Conservation (phyloP, 1,140 invertebrate genomes). For the Aethina tumida region DNA sequence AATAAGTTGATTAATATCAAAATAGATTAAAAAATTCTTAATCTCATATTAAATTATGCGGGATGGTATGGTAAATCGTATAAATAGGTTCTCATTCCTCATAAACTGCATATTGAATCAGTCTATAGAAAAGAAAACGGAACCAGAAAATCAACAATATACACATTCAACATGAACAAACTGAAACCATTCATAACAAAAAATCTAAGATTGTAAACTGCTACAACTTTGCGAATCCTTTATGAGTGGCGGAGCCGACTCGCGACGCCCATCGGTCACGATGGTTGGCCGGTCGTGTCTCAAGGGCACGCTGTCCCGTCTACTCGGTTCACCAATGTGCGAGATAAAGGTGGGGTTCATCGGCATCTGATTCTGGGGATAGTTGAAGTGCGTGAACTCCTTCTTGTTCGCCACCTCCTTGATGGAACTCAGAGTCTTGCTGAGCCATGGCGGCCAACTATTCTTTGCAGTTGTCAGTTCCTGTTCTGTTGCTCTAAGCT, state of each 20-base stretch:
- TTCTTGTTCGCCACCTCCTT: conserved; percentile 36
- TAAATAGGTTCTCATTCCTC: too few species aligned
- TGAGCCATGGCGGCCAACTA: conserved; percentile 77
- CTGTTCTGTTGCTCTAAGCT: conserved; percentile 68
- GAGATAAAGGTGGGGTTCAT: conserved; percentile 32
- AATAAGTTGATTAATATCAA: too few species aligned
- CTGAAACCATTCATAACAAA: too few species aligned
- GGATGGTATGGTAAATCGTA: too few species aligned
- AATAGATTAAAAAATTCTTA: too few species aligned
- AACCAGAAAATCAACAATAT: too few species aligned
- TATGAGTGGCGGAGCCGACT: conserved; percentile 25
- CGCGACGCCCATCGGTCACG: conserved; percentile 21
- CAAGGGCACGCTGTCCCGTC: conserved; percentile 31
- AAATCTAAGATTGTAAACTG: too few species aligned
- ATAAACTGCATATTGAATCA: too few species aligned
- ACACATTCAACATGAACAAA: too few species aligned
- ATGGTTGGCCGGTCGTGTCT: conserved; percentile 16
- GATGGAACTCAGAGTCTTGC: conserved; percentile 63
- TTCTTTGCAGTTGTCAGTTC: conserved; percentile 73
- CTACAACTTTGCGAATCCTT: conserved; percentile 36
- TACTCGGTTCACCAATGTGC: conserved; percentile 27
- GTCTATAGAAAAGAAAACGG: too few species aligned
- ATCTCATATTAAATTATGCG: too few species aligned
- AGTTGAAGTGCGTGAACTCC: conserved; percentile 24
- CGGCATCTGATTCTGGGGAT: too few species aligned